These are phyloP conservation scores for Macropus fuliginosus DNA, from an alignment of 2,797 vertebrate species.

Conservation along the genomic window DNA sequence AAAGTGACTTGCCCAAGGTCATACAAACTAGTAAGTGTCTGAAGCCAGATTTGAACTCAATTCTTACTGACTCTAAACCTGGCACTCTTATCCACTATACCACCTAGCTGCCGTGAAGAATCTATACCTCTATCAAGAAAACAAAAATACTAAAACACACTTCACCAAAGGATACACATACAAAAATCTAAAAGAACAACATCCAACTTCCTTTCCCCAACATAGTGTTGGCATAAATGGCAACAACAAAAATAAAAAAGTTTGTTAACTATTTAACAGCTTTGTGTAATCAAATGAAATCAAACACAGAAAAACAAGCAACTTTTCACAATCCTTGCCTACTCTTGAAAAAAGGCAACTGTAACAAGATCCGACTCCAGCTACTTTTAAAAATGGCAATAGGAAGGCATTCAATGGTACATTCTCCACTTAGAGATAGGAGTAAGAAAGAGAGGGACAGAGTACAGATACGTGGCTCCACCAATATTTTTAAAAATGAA, in stretches of 20 bases:
- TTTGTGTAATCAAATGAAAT: conserved; percentile 79
- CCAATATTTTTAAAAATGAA: conserved; percentile 11
- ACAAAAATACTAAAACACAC: conserved; percentile 4
- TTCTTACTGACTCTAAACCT: neutral
- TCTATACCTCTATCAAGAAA: neutral
- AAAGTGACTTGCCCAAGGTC: too few relatives aligned
- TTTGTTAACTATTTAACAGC: conserved; percentile 74
- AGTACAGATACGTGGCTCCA: neutral
- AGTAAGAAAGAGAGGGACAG: neutral
- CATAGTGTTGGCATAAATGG: neutral
- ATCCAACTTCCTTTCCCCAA: neutral
- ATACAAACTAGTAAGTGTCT: neutral
- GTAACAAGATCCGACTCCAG: conserved; percentile 75
- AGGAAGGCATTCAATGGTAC: conserved; percentile 35
- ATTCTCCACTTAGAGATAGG: neutral
- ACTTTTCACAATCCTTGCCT: conserved; percentile 76
- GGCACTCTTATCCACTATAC: too few relatives aligned
- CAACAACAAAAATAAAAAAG: conserved; percentile 60
- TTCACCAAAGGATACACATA: too few relatives aligned
- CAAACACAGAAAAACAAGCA: conserved; percentile 84
- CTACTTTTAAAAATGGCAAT: conserved; percentile 70
- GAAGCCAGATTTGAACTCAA: neutral
- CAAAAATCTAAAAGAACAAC: neutral
- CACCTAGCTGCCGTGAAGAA: too few relatives aligned
- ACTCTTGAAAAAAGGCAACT: conserved; percentile 70